These are phyloP conservation scores for Laticauda colubrina DNA, from an alignment of 2,113 vertebrate species.

Conservation along the genomic window DNA sequence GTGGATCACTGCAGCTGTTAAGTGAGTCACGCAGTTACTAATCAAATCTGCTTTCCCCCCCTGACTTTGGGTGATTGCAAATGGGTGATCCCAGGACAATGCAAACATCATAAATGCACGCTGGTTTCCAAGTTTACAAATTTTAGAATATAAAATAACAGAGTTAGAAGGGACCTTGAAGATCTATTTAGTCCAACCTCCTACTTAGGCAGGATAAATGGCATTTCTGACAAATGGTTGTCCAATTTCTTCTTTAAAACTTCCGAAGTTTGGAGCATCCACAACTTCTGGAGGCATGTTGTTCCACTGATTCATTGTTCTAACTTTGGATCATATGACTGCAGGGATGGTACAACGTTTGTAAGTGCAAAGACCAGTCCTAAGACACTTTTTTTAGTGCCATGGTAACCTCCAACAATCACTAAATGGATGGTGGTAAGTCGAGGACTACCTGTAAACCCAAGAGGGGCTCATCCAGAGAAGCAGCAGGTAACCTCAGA, in stretches of 20 bases:
- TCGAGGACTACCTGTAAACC: not conserved
- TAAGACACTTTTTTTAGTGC: not conserved
- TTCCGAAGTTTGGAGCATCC: no score
- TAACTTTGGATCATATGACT: not conserved
- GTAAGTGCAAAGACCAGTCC: not conserved
- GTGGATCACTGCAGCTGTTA: not conserved
- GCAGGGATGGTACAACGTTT: not conserved
- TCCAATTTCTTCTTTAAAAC: no score
- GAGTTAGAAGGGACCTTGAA: no score
- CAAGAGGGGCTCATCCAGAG: not conserved
- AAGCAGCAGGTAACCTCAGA: not conserved
- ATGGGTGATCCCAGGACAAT: not conserved
- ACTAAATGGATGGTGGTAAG: not conserved
- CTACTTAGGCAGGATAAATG: no score
- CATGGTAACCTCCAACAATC: not conserved
- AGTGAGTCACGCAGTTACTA: not conserved
- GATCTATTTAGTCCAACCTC: no score
- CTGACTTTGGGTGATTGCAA: no score
- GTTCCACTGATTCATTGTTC: no score
- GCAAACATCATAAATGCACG: not conserved
- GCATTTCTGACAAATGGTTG: no score
- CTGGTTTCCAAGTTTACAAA: no score
- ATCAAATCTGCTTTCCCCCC: not conserved
- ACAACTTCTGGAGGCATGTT: no score
- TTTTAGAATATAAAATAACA: no score